Conservation (phyloP, 2,888 invertebrate species). For the Drosophila percnosoma region DNA sequence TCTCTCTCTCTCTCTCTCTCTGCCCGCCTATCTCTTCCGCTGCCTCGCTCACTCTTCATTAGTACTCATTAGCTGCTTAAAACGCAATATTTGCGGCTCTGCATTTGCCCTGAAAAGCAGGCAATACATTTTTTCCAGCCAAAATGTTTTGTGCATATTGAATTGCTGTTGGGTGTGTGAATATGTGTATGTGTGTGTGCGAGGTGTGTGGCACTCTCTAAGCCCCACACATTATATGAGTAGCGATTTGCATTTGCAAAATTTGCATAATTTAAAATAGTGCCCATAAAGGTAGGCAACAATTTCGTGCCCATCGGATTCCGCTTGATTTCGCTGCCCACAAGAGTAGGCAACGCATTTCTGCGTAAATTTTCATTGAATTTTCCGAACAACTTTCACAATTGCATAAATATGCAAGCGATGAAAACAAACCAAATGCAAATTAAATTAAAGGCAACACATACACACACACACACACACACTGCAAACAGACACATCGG, state of each 20-base stretch:
- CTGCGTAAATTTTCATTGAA: constrained; percentile 5
- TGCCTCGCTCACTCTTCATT: background rate
- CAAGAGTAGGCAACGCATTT: constrained; percentile 45
- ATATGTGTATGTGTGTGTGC: background rate
- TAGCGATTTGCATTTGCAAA: background rate
- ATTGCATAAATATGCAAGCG: constrained; percentile 1
- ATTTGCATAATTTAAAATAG: background rate
- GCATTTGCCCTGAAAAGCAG: constrained; percentile 26
- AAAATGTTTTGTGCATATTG: background rate
- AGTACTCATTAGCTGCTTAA: background rate
- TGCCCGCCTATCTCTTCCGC: background rate
- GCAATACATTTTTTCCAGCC: constrained; percentile 22
- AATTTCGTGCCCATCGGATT: background rate
- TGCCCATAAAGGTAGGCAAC: constrained; percentile 34
- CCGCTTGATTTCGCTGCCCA: constrained; percentile 6
- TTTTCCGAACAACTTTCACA: constrained; percentile 10
- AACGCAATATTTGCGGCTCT: constrained; percentile 11
- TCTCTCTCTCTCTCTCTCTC: background rate
- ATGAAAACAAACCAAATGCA: constrained; percentile 46
- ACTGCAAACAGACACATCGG: constrained; percentile 33
- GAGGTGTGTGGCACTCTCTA: background rate
- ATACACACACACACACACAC: background rate
- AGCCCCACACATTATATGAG: background rate
- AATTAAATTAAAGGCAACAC: constrained; percentile 61
- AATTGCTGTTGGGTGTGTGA: background rate